Base-by-base conservation (phyloP, 2,888 invertebrate species). In the Argyra leucocephala region DNA sequence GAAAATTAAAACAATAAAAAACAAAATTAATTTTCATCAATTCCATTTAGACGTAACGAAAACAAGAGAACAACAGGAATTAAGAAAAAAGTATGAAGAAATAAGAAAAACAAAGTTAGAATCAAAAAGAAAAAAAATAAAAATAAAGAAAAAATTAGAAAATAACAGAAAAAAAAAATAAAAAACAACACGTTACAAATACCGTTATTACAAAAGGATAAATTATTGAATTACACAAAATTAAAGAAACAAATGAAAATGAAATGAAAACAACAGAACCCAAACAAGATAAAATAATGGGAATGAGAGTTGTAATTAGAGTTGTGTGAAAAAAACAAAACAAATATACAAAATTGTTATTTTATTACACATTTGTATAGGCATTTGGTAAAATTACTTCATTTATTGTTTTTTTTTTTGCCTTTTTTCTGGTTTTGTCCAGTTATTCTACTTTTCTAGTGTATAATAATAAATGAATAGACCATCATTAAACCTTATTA, bases 121-220 rank as follows among this genome's bases (percentile, higher is more conserved):
- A 31, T 10, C 31, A 48, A 15, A 5, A 9, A 48, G 18, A 48
- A 48, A 15, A 48, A 37, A 48, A 9, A 48, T n/a, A 5, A 18
- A 48, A 48, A 48, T 18, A 48, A n/a, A 48, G 4, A 48, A 48
- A 48, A 37, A 37, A 37, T 37, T 12, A 12, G 18, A 48, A 48
- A 15, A 48, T 48, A 48, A 48, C 5, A 18, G 18, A 18, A 48
- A 5, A 48, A 15, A n/a, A 15, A 48, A 18, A n/a, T 9, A 18
- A 12, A 18, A 18, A 31, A 7, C 12, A 15, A n/a, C 18, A 48
- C 48, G 18, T 48, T 18, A 48, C 18, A 48, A 48, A 48, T 48
- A 48, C 48, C 48, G 48, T 48, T 48, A 48, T 48, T 48, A 48
- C 48, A 48, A 48, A 48, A 48, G 48, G 48, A 48, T 48, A 48